These are phyloP conservation scores for Chymomyza caudatula DNA, from an alignment of 2,888 invertebrate species.

Conservation along the genomic window DNA sequence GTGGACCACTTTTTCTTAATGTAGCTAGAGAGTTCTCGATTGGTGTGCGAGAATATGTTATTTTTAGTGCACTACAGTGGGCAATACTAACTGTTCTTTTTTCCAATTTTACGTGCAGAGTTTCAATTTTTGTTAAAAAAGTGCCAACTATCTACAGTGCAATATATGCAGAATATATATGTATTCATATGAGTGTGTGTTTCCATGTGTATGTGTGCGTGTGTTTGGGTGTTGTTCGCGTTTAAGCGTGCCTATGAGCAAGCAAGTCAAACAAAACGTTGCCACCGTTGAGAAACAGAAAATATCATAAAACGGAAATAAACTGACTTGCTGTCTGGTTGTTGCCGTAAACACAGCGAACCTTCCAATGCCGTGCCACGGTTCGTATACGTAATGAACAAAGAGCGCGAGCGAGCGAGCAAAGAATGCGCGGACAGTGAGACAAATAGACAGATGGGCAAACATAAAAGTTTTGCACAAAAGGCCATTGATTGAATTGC, in stretches of 20 bases:
- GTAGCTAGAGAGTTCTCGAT: no score
- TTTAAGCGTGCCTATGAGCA: constrained; percentile 1
- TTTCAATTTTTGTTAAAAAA: constrained; percentile 59
- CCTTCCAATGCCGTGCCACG: constrained; percentile 42
- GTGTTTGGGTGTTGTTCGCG: constrained; percentile 22
- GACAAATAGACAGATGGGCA: constrained; percentile 3
- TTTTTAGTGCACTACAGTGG: background rate
- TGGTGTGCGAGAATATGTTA: no score
- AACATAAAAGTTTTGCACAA: constrained; percentile 47
- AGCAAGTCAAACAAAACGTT: constrained; percentile 15
- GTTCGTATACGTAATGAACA: constrained; percentile 55
- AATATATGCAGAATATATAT: background rate
- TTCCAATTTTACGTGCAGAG: constrained; percentile 58
- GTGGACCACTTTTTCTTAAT: no score
- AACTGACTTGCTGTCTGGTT: constrained; percentile 56
- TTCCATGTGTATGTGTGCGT: constrained; percentile 32
- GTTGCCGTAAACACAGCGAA: constrained; percentile 68
- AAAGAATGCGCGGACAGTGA: background rate
- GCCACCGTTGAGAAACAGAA: constrained; percentile 35
- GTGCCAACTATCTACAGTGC: background rate
- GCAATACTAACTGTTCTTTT: constrained; percentile 57
- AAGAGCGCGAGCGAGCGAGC: constrained; percentile 22
- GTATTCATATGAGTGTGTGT: no score
- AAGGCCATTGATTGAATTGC: constrained; percentile 71
- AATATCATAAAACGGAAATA: constrained; percentile 59